Conservation (phyloP, 2,797 vertebrate genomes). For the Anabas testudineus region DNA sequence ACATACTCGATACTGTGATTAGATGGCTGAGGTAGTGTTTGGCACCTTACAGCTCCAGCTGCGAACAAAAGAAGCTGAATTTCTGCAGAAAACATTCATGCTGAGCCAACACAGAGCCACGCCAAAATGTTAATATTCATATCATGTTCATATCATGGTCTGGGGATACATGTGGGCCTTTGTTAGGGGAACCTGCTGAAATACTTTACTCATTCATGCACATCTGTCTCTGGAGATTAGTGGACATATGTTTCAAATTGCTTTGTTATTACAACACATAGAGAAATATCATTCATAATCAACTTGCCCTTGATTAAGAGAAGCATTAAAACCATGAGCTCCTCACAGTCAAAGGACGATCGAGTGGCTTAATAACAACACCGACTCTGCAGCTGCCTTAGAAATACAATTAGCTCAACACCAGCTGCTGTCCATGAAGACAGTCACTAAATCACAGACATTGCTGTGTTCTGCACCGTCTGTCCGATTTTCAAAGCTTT, state of each 20-base stretch:
- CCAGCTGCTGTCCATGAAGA: conserved; percentile 28
- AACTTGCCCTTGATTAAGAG: conserved; percentile 29
- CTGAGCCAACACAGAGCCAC: conserved; percentile 2
- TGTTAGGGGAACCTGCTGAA: too few relatives aligned
- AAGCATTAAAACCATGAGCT: conserved; percentile 40
- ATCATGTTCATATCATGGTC: conserved; percentile 13
- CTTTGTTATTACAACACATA: conserved; percentile 44
- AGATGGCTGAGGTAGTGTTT: conserved; percentile 49
- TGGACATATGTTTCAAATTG: conserved; percentile 9
- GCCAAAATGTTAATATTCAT: conserved; percentile 40
- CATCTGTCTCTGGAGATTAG: conserved; percentile 30
- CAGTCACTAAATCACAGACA: background rate
- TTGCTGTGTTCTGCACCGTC: background rate
- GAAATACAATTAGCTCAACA: conserved; percentile 5
- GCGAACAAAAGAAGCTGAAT: conserved; percentile 42
- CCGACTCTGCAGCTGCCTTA: conserved; percentile 6
- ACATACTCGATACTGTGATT: conserved; percentile 31
- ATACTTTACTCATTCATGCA: too few relatives aligned
- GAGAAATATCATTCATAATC: conserved; percentile 53
- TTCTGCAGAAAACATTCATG: conserved; percentile 44
- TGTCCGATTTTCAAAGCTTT: background rate
- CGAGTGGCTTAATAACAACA: background rate
- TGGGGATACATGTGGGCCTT: too few relatives aligned
- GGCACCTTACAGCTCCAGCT: conserved; percentile 40
- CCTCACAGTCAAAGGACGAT: background rate